Base-by-base conservation (phyloP, 2,113 vertebrate genomes). In the Hoplias malabaricus region DNA sequence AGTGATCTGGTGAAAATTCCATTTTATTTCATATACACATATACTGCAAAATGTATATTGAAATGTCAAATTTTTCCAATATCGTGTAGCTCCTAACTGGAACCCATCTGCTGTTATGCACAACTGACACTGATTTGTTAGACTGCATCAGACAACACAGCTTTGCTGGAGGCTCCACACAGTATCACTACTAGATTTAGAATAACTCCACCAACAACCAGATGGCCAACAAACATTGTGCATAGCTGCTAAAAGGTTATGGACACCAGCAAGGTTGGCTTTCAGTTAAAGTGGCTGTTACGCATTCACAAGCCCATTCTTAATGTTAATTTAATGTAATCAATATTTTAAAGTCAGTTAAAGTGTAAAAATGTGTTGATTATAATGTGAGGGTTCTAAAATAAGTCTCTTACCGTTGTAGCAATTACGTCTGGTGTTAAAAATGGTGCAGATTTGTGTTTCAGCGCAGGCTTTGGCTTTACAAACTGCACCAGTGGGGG, bases 391-490 rank as follows among this genome's bases (percentile, higher is more conserved):
- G 46, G 9, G 34, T 40, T 48, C 4, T 69, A 69, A 61, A 21
- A 5, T 12, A 77, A 53, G 62, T 12, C 21, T 25, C 81, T 80
- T 40, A 92, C 93, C 34, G 86, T 7, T 83, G 81, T 82, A 91
- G 80, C 92, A 94, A 73, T 89, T 88, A 0, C 91, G 90, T 69
- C 12, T 86, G 33, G 84, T 80, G 62, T 92, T 11, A 1, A 42
- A 90, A 53, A 94, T 69, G 59, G 87, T 72, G 83, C 93, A 94
- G 40, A 92, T 9, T 0, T 88, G 13, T 0, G 38, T 42, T 0
- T 75, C 68, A 2, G 43, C 9, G 57, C 93, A 94, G 72, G 16
- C 48, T 78, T 90, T 92, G 2, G 86, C 40, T 43, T 81, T 75
- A 61, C 92, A 93, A 42, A 80, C 84, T 0, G 82, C 53, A 0